phyloP scores from a whole-genome alignment of 1,140 invertebrate genomes.

The Oppia nitens region DNA sequence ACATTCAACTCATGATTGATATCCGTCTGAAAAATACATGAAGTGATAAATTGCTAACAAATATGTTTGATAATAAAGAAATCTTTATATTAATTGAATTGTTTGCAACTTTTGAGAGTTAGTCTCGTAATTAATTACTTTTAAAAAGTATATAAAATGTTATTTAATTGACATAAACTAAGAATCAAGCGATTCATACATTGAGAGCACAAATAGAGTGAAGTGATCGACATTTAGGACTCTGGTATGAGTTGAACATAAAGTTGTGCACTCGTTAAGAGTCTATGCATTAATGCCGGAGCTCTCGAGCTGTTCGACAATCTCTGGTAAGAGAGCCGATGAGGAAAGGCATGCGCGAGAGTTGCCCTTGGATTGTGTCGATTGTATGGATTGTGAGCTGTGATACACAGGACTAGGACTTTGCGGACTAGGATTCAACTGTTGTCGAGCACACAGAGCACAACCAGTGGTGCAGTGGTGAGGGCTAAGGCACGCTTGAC shows the following conservation, averaged over 20 bases:
- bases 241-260: neutral
- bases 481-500: neutral
- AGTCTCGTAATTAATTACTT: too few relatives aligned
- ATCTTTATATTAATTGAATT: too few relatives aligned
- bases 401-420: too few relatives aligned
- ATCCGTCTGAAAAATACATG: neutral
- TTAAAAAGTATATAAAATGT: too few relatives aligned
- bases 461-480: neutral
- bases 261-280: neutral
- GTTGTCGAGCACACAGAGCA: too few relatives aligned
- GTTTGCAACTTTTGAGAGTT: too few relatives aligned
- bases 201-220: neutral
- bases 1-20: neutral
- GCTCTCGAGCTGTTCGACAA: neutral
- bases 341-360: neutral
- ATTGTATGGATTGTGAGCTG: neutral
- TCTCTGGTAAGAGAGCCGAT: neutral
- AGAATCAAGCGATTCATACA: neutral
- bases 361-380: neutral
- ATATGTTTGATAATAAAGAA: too few relatives aligned
- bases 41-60: neutral
- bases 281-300: neutral
- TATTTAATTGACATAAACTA: too few relatives aligned
- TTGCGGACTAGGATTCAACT: too few relatives aligned
- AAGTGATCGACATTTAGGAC: neutral